These are phyloP conservation scores for Graphium colonna DNA, from an alignment of 2,888 invertebrate species.

Conservation along the genomic window DNA sequence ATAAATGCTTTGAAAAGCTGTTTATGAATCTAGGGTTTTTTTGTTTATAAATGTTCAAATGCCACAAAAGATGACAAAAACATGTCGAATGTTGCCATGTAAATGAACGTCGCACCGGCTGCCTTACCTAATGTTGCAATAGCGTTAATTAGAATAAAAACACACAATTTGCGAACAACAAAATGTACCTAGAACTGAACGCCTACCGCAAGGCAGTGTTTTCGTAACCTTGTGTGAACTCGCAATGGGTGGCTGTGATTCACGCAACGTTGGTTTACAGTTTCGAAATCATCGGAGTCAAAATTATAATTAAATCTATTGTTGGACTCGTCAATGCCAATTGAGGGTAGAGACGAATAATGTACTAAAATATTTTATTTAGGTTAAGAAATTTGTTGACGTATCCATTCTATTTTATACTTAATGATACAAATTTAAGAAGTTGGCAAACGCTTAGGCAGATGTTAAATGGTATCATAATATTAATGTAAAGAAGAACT, in stretches of 20 bases:
- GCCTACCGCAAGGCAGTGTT: conserved; percentile 29
- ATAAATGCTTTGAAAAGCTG: too few relatives aligned
- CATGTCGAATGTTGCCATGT: background rate
- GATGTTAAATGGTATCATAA: too few relatives aligned
- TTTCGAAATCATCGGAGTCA: conserved; percentile 8
- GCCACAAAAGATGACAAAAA: too few relatives aligned
- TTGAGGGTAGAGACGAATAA: background rate
- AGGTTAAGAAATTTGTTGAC: too few relatives aligned
- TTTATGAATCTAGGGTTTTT: too few relatives aligned
- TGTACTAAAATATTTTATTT: too few relatives aligned
- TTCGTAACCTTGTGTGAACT: conserved; percentile 36
- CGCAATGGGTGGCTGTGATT: conserved; percentile 29
- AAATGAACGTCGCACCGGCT: background rate
- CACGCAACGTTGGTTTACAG: conserved; percentile 11
- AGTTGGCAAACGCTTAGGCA: too few relatives aligned
- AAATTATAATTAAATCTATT: background rate
- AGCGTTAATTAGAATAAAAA: conserved; percentile 23
- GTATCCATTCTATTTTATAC: too few relatives aligned
- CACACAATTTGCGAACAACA: conserved; percentile 20
- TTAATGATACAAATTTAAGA: conserved; percentile 6
- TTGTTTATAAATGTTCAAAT: too few relatives aligned
- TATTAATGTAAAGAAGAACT: too few relatives aligned
- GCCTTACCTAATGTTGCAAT: background rate
- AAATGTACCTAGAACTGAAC: conserved; percentile 24
- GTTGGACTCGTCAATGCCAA: background rate